phyloP scores from a whole-genome alignment of 2,888 invertebrate species.

The Drosophila pegasa region DNA sequence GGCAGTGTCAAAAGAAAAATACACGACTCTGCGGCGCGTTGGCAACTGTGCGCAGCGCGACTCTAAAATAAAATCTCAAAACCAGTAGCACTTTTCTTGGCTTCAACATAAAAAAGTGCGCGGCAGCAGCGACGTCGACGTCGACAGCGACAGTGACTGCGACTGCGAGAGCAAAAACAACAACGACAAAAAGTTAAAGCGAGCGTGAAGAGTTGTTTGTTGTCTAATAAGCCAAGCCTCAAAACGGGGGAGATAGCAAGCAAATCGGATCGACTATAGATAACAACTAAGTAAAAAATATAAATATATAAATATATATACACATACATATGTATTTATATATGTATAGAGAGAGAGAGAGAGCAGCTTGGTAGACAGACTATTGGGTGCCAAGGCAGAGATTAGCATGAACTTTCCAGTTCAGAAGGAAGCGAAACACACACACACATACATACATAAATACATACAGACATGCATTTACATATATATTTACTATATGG shows the following conservation, averaged over 20 bases:
- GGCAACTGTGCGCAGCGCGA: conserved; percentile 64
- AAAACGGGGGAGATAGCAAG: conserved; percentile 57
- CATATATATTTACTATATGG: conserved; percentile 36
- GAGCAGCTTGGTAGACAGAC: conserved; percentile 41
- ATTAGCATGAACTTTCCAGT: conserved; percentile 68
- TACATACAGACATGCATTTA: conserved; percentile 24
- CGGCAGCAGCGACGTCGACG: conserved; percentile 33
- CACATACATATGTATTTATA: too few relatives aligned
- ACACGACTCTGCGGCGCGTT: conserved; percentile 58
- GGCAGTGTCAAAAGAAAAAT: conserved; percentile 49
- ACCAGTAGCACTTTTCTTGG: conserved; percentile 82
- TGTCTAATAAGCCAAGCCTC: conserved; percentile 76
- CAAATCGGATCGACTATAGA: conserved; percentile 57
- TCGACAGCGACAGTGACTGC: conserved; percentile 42
- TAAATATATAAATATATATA: background rate
- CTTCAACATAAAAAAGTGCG: conserved; percentile 61
- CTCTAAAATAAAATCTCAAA: conserved; percentile 71
- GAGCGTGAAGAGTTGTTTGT: conserved; percentile 61
- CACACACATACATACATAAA: conserved; percentile 25
- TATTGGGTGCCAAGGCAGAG: conserved; percentile 57
- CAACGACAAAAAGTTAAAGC: conserved; percentile 64
- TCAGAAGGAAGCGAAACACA: conserved; percentile 58
- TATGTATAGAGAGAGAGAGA: background rate
- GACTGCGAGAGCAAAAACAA: conserved; percentile 47
- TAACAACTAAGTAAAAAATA: conserved; percentile 42